Percentiles rank a stretch among this genome's conserved stretches.
Conservation (phyloP, 2,888 invertebrate genomes). For the Mimas tiliae region DNA sequence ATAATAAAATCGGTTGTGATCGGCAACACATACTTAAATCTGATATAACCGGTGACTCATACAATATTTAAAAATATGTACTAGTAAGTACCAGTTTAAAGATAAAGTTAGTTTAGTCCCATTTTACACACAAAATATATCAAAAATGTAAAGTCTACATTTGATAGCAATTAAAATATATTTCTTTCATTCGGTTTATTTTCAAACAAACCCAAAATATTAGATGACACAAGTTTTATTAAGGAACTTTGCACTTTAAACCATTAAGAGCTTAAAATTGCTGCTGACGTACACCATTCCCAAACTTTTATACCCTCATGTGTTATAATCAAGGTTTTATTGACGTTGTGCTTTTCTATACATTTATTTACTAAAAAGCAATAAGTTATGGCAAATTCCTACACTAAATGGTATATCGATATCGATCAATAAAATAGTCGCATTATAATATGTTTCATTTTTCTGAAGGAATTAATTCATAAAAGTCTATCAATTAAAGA, state of each 20-base stretch:
- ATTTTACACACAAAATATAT: no score
- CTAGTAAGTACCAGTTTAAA: neutral
- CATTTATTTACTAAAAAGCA: slow-evolving; percentile 14
- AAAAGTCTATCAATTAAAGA: no score
- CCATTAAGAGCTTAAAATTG: neutral
- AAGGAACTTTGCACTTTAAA: neutral
- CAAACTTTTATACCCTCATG: neutral
- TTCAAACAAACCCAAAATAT: no score
- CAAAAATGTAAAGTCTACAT: no score
- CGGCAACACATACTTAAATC: neutral
- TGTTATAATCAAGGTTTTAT: neutral
- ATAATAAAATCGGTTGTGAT: neutral
- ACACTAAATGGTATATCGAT: slow-evolving; percentile 34
- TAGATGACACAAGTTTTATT: neutral
- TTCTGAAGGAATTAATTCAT: no score
- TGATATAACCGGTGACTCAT: slow-evolving; percentile 9
- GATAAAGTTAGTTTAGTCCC: no score
- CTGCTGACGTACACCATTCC: neutral
- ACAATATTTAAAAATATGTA: neutral
- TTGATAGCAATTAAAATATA: no score
- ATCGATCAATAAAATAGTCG: neutral
- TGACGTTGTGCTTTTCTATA: neutral
- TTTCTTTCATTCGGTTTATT: no score
- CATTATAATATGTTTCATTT: no score
- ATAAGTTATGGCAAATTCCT: slow-evolving; percentile 33